Evolutionary conservation across 2,113 vertebrate genomes (phyloP).

Genomic region (Poeciliopsis prolifica): DNA sequence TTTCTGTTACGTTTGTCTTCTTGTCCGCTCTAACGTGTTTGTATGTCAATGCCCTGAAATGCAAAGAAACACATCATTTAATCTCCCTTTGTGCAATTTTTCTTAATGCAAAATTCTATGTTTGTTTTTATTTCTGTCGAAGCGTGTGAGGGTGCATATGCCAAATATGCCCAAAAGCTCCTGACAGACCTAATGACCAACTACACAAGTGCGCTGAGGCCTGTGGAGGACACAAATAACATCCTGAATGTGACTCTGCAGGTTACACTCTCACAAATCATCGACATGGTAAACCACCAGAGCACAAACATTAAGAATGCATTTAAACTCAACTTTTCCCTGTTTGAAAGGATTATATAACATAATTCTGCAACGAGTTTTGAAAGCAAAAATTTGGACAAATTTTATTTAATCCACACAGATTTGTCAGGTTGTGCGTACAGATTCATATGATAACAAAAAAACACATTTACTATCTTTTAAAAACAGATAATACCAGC

Average conservation of each 20-base stretch:
- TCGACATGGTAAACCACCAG: constrained; percentile 87
- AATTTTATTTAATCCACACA: too few relatives aligned
- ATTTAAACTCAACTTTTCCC: neutral
- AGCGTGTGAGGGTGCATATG: constrained; percentile 82
- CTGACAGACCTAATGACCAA: constrained; percentile 87
- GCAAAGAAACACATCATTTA: neutral
- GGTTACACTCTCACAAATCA: constrained; percentile 91
- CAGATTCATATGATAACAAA: too few relatives aligned
- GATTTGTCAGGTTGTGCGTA: too few relatives aligned
- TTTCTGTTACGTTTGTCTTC: constrained; percentile 15
- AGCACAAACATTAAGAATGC: neutral
- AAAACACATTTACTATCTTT: too few relatives aligned
- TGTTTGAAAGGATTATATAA: neutral
- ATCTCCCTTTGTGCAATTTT: neutral
- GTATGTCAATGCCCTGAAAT: neutral
- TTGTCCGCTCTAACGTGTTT: neutral
- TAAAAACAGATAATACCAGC: too few relatives aligned
- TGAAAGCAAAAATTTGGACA: too few relatives aligned
- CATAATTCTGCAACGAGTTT: too few relatives aligned
- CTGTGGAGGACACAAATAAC: constrained; percentile 87
- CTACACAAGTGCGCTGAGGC: constrained; percentile 88
- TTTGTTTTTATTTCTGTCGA: constrained; percentile 19
- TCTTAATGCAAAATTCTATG: neutral
- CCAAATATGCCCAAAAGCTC: constrained; percentile 85
- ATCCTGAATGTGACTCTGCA: constrained; percentile 89